These are phyloP conservation scores for Varecia variegata DNA, from an alignment of 2,797 vertebrate genomes.

Conservation along the genomic window DNA sequence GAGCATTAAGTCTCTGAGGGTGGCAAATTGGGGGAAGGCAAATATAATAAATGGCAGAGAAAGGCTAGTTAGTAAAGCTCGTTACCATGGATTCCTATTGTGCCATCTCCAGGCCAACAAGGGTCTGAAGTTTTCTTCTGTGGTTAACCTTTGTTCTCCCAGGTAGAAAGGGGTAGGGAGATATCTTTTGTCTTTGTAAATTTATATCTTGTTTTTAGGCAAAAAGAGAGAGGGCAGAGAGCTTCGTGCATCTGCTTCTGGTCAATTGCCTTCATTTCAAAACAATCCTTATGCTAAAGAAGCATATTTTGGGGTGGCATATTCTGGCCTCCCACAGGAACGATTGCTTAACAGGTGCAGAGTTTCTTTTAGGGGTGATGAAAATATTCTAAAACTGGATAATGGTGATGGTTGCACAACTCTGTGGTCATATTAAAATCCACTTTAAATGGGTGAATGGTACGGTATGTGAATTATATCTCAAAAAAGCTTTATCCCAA, in stretches of 20 bases:
- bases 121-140: neutral
- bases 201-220: neutral
- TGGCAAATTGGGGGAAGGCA: neutral
- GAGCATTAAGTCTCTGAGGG: neutral
- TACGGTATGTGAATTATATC: neutral
- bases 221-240: neutral
- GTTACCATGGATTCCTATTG: neutral
- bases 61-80: neutral
- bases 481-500: neutral
- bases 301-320: neutral
- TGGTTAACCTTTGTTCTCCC: neutral
- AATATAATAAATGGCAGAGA: neutral
- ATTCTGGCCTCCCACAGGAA: neutral
- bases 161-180: neutral
- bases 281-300: neutral
- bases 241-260: neutral
- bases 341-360: neutral
- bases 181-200: neutral
- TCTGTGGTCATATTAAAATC: neutral
- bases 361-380: neutral
- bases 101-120: neutral
- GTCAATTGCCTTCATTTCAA: neutral
- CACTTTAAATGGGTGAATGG: neutral
- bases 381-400: neutral
- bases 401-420: neutral